These are phyloP conservation scores for Gymnocephalus cernua DNA, from an alignment of 2,113 vertebrate genomes.

Conservation along the genomic window DNA sequence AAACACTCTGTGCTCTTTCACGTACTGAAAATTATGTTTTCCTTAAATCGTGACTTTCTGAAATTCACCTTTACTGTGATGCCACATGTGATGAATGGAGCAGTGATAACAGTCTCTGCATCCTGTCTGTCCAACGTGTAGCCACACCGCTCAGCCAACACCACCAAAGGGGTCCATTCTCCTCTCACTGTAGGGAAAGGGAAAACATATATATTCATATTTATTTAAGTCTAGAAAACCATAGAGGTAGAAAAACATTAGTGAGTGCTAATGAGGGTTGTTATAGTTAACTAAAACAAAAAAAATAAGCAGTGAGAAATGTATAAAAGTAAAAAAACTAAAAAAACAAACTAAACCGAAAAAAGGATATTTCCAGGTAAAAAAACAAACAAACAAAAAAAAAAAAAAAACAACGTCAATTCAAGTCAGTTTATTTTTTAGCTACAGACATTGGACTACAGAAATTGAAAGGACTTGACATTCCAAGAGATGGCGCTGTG, in stretches of 20 bases:
- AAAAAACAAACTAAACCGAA: no score
- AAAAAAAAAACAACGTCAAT: no score
- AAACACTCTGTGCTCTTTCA: no score
- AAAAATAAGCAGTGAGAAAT: no score
- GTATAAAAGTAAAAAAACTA: no score
- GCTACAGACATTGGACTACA: no score
- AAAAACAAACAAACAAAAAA: no score
- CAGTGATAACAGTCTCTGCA: conserved; percentile 14
- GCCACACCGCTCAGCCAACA: conserved; percentile 64
- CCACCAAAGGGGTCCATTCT: conserved; percentile 62
- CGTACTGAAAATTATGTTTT: background rate
- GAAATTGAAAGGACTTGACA: no score
- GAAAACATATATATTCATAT: background rate
- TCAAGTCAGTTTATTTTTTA: no score
- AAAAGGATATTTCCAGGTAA: no score
- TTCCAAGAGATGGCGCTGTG: no score
- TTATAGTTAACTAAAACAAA: no score
- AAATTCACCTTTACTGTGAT: conserved; percentile 61
- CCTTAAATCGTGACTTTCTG: background rate
- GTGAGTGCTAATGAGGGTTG: background rate
- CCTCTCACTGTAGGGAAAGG: conserved; percentile 61
- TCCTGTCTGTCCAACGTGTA: conserved; percentile 55
- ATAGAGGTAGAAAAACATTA: background rate
- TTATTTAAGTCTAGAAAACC: background rate
- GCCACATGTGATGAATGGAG: conserved; percentile 68